These are phyloP conservation scores for Coreius guichenoti DNA, from an alignment of 2,797 vertebrate genomes.

Conservation along the genomic window DNA sequence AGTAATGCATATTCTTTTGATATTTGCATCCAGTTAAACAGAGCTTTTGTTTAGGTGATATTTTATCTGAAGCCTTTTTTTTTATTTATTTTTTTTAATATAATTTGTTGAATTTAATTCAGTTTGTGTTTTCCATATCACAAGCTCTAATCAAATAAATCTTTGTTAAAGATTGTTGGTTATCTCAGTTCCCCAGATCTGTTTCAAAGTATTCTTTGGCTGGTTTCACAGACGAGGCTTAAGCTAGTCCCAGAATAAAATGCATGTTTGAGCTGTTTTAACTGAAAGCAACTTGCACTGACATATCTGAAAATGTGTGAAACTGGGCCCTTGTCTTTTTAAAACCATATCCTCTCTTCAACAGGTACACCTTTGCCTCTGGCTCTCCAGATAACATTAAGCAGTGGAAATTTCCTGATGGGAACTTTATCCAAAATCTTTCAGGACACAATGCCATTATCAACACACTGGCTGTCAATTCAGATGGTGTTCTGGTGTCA, in stretches of 20 bases:
- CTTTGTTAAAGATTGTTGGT: neutral
- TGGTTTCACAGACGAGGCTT: too few species aligned
- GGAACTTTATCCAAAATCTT: slow-evolving; percentile 97
- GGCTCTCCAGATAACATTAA: slow-evolving; percentile 99
- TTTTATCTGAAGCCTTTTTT: neutral
- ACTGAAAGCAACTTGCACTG: too few species aligned
- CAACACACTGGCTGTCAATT: slow-evolving; percentile 96
- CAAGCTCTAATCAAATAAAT: neutral
- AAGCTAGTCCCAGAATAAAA: too few species aligned
- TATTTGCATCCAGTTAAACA: neutral
- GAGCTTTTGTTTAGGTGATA: neutral
- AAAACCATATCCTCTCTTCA: neutral
- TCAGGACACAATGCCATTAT: slow-evolving; percentile 98
- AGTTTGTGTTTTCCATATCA: neutral
- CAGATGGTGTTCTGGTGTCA: slow-evolving; percentile 94
- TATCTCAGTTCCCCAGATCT: neutral
- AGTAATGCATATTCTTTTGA: too few species aligned
- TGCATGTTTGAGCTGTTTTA: too few species aligned
- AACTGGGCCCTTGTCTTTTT: neutral
- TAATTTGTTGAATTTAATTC: neutral
- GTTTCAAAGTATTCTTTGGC: neutral
- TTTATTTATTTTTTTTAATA: too few species aligned
- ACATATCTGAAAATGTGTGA: too few species aligned
- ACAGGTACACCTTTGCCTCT: slow-evolving; percentile 96
- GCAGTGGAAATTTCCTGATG: slow-evolving; percentile 98